Evolutionary conservation across 2,113 vertebrate species (phyloP).

Genomic region (Salvelinus fontinalis): DNA sequence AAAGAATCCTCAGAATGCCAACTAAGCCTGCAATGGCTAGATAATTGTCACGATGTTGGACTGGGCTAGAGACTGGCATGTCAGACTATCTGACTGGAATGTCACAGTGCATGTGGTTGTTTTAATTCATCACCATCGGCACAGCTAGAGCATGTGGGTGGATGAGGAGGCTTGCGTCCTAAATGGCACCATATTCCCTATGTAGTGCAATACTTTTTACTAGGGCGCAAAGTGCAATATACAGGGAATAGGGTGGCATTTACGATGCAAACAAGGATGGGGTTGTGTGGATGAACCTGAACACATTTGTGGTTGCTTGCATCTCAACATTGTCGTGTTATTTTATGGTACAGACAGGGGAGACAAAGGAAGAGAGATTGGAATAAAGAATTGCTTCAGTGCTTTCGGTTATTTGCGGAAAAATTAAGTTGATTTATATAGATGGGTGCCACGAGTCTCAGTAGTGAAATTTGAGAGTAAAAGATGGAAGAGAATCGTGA

Average conservation of each 20-base stretch:
- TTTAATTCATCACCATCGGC: constrained; percentile 47
- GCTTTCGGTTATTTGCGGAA: neutral
- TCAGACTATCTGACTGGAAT: constrained; percentile 39
- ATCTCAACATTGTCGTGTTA: neutral
- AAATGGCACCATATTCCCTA: no score
- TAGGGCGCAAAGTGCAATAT: no score
- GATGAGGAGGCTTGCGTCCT: constrained; percentile 13
- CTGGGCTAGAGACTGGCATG: constrained; percentile 48
- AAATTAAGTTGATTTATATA: neutral
- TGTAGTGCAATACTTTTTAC: no score
- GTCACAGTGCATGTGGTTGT: constrained; percentile 18
- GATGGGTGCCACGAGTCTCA: no score
- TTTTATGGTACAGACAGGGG: constrained; percentile 6
- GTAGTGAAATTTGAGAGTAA: no score
- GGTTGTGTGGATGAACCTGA: constrained; percentile 9
- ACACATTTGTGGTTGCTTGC: constrained; percentile 3
- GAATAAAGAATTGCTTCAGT: neutral
- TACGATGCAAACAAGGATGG: neutral
- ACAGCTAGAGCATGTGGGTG: constrained; percentile 22
- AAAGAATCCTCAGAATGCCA: constrained; percentile 44
- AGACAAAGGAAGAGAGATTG: constrained; percentile 35
- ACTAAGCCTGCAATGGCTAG: constrained; percentile 46
- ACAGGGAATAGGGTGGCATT: no score
- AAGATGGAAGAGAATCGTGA: no score
- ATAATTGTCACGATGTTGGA: constrained; percentile 43